Conservation (phyloP, 2,113 vertebrate genomes). For the Puffinus mauretanicus region DNA sequence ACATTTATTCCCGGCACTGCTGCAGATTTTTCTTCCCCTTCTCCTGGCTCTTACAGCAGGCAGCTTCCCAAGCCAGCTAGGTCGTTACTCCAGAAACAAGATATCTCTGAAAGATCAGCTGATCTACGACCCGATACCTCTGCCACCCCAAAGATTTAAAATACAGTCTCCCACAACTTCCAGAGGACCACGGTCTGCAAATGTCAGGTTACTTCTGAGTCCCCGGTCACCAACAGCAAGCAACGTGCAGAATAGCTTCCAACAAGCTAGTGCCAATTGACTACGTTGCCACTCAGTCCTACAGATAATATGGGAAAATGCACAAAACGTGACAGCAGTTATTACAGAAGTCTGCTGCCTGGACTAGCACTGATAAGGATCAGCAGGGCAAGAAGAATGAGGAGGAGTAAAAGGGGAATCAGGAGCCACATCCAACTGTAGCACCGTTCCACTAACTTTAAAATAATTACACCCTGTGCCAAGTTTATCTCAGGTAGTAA, state of each 20-base stretch:
- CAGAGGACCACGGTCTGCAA: not conserved
- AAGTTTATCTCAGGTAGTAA: not conserved
- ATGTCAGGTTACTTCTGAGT: not conserved
- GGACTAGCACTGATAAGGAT: not conserved
- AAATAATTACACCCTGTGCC: not conserved
- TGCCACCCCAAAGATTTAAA: not conserved
- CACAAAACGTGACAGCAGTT: conserved; percentile 45
- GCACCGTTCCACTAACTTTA: not conserved
- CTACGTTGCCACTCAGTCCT: conserved; percentile 23
- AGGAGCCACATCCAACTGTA: not conserved
- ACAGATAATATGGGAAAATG: conserved; percentile 16
- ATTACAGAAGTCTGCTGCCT: conserved; percentile 22
- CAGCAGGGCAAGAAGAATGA: not conserved
- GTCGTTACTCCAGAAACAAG: not conserved
- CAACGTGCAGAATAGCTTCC: not conserved
- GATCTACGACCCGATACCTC: accelerated
- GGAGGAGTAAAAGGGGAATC: not conserved
- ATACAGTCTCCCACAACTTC: not conserved
- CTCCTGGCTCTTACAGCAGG: not conserved
- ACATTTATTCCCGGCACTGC: conserved; percentile 66
- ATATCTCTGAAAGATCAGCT: not conserved
- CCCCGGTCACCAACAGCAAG: not conserved
- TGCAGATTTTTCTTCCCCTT: conserved; percentile 3
- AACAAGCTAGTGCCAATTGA: conserved; percentile 27
- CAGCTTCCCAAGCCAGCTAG: not conserved